A percentile compares a stretch with the other conserved stretches of the same genome.
Conservation (phyloP, 2,888 invertebrate genomes). For the Galeopsomyia nigrocyanea region DNA sequence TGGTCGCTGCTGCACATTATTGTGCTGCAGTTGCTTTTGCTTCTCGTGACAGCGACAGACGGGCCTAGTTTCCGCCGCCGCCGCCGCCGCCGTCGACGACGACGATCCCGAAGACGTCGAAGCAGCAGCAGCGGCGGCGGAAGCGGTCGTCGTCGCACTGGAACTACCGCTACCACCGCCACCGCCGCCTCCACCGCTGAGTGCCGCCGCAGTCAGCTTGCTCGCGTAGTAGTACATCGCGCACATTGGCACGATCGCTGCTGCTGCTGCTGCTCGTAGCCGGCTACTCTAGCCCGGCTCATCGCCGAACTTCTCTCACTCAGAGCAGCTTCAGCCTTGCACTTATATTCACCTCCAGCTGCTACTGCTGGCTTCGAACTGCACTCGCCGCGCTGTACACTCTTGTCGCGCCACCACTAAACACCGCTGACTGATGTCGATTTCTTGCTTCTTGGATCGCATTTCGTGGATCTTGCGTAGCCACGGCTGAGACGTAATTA, state of each 20-base stretch:
- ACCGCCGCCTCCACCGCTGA: slow-evolving; percentile 74
- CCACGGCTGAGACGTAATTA: no score
- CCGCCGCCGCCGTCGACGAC: slow-evolving; percentile 66
- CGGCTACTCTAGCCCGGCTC: slow-evolving; percentile 63
- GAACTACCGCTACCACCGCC: slow-evolving; percentile 64
- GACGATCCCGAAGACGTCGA: slow-evolving; percentile 57
- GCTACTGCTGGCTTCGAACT: no score
- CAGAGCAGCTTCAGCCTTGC: slow-evolving; percentile 50
- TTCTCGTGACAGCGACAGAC: slow-evolving; percentile 66
- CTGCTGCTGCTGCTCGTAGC: slow-evolving; percentile 66
- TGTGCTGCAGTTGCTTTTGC: slow-evolving; percentile 46
- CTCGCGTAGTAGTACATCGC: slow-evolving; percentile 82
- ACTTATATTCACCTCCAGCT: background rate
- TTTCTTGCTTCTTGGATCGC: no score
- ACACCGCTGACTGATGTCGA: no score
- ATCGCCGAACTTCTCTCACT: slow-evolving; percentile 61
- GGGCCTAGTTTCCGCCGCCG: slow-evolving; percentile 62
- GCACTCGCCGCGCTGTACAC: no score
- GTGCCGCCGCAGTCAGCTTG: slow-evolving; percentile 76
- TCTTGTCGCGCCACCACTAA: no score
- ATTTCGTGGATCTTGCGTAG: no score
- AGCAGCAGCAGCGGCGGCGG: slow-evolving; percentile 56
- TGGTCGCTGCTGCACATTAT: slow-evolving; percentile 51
- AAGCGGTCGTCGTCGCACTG: slow-evolving; percentile 29
- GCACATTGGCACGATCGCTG: slow-evolving; percentile 67